Conservation (phyloP, 1,140 invertebrate genomes). For the Drosophila eugracilis region DNA sequence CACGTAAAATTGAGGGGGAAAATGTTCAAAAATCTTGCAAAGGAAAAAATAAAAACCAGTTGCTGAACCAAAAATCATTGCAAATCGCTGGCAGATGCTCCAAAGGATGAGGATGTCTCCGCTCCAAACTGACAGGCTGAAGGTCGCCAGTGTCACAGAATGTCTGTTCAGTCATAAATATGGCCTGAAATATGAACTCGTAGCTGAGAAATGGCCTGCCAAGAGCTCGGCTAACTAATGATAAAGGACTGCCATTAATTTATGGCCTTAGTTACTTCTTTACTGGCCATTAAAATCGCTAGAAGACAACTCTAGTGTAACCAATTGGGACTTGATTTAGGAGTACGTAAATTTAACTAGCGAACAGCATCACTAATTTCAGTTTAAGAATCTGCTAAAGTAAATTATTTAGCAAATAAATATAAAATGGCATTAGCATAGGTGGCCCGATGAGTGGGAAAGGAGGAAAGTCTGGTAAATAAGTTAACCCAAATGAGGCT, state of each 20-base stretch:
- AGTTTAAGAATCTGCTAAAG: too few relatives aligned
- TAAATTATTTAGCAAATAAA: too few relatives aligned
- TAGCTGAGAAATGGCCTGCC: slow-evolving; percentile 23
- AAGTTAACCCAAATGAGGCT: slow-evolving; percentile 4
- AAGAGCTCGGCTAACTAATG: slow-evolving; percentile 8
- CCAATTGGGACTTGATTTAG: slow-evolving; percentile 1
- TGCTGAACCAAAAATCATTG: slow-evolving; percentile 73
- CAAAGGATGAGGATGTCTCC: slow-evolving; percentile 45
- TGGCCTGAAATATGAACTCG: slow-evolving; percentile 40
- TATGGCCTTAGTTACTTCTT: background rate
- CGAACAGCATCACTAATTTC: background rate
- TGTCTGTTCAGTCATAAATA: slow-evolving; percentile 35
- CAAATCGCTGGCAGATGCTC: slow-evolving; percentile 75
- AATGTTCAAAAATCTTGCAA: slow-evolving; percentile 46
- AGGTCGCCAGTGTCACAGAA: slow-evolving; percentile 54
- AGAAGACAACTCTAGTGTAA: background rate
- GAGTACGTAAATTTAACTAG: too few relatives aligned
- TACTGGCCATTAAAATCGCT: background rate
- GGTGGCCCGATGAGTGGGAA: background rate
- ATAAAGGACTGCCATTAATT: slow-evolving; percentile 9
- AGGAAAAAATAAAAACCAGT: slow-evolving; percentile 61
- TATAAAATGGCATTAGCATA: background rate
- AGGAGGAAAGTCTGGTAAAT: slow-evolving; percentile 5
- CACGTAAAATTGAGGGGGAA: slow-evolving; percentile 60
- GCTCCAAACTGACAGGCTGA: slow-evolving; percentile 43